phyloP scores from a whole-genome alignment of 1,140 invertebrate genomes.

The Pectinophora gossypiella region DNA sequence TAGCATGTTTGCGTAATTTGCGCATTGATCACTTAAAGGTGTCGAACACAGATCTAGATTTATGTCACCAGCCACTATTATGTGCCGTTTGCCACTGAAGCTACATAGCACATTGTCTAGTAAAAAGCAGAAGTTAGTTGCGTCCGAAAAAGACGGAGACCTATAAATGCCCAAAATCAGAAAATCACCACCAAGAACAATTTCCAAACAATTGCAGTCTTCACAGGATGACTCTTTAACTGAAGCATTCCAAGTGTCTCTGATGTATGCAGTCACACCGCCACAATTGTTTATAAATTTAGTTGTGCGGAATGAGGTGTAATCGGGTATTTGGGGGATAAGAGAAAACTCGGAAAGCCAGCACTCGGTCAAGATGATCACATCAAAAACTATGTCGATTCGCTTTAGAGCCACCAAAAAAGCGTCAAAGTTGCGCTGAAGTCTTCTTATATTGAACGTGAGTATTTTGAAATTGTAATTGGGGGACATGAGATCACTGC shows the following conservation, averaged over 20 bases:
- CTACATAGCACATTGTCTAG: slow-evolving; percentile 11
- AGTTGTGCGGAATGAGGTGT: slow-evolving; percentile 5
- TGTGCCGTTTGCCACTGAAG: background rate
- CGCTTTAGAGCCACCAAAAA: slow-evolving; percentile 10
- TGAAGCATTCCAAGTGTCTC: slow-evolving; percentile 3
- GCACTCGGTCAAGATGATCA: background rate
- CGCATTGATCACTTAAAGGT: no score
- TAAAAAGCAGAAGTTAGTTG: slow-evolving; percentile 14
- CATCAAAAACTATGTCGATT: background rate
- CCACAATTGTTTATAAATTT: slow-evolving; percentile 23
- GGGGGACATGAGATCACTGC: no score
- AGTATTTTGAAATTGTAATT: no score
- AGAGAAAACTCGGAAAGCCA: background rate
- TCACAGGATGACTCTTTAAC: slow-evolving; percentile 17
- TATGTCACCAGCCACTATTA: background rate
- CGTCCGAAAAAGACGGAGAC: slow-evolving; percentile 14
- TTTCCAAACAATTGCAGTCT: slow-evolving; percentile 18
- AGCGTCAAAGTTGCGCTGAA: no score
- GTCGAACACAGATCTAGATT: no score
- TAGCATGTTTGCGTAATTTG: no score
- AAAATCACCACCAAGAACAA: slow-evolving; percentile 8
- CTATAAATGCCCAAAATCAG: slow-evolving; percentile 14
- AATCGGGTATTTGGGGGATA: background rate
- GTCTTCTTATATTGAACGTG: slow-evolving; percentile 14
- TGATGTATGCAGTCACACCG: slow-evolving; percentile 24